Conservation (phyloP, 1,140 invertebrate genomes). For the Euura lappo region DNA sequence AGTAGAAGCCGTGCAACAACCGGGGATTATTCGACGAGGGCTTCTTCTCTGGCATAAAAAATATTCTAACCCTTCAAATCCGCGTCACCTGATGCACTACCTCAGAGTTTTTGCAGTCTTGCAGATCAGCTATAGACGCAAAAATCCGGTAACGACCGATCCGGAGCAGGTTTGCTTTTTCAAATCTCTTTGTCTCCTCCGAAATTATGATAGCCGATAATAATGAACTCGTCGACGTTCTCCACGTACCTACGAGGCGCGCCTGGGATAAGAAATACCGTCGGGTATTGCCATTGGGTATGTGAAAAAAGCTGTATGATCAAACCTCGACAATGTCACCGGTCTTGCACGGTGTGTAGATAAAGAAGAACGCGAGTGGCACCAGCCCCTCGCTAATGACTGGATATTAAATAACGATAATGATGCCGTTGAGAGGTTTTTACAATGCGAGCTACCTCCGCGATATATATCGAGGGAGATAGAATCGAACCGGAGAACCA, state of each 20-base stretch:
- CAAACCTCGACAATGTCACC: slow-evolving; percentile 32
- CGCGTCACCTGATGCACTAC: neutral
- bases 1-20: neutral
- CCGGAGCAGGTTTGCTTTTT: too few species aligned
- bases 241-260: too few species aligned
- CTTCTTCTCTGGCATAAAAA: neutral
- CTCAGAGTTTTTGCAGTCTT: neutral
- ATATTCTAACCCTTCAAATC: neutral
- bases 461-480: slow-evolving; percentile 20
- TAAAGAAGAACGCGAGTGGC: slow-evolving; percentile 54
- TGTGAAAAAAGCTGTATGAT: neutral
- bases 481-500: slow-evolving; percentile 14
- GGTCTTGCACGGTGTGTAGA: slow-evolving; percentile 40
- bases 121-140: neutral
- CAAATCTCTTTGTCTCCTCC: too few species aligned
- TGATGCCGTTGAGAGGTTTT: slow-evolving; percentile 52
- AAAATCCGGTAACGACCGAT: neutral
- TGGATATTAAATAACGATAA: slow-evolving; percentile 62
- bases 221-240: too few species aligned
- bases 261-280: too few species aligned
- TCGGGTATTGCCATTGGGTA: too few species aligned
- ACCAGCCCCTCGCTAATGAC: slow-evolving; percentile 56
- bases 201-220: too few species aligned
- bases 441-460: slow-evolving; percentile 24
- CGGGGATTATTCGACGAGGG: neutral